Evolutionary conservation across 2,888 invertebrate genomes (phyloP).

Genomic region (Xiphydria camelus): DNA sequence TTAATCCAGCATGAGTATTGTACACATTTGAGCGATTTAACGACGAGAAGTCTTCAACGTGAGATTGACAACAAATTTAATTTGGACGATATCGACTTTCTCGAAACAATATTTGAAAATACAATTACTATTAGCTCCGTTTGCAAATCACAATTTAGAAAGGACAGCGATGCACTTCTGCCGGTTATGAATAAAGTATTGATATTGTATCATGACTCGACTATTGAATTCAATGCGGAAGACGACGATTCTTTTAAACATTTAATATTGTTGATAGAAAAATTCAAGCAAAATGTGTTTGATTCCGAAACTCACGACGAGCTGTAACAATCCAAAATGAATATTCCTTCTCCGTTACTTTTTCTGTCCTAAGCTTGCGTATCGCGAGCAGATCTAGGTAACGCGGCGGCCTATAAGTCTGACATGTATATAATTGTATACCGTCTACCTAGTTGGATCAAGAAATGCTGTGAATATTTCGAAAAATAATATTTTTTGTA

Average conservation of each 20-base stretch:
- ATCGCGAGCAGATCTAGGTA: no score
- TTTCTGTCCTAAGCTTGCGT: no score
- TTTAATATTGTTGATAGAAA: slow-evolving; percentile 25
- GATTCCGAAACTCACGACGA: slow-evolving; percentile 35
- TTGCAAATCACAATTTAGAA: slow-evolving; percentile 37
- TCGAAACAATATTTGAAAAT: slow-evolving; percentile 50
- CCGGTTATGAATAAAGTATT: slow-evolving; percentile 29
- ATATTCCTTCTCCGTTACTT: no score
- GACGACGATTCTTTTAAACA: slow-evolving; percentile 29
- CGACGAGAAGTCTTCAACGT: slow-evolving; percentile 42
- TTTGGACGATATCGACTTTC: slow-evolving; percentile 55
- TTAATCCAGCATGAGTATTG: slow-evolving; percentile 58
- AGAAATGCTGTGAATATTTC: no score
- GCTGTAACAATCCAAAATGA: slow-evolving; percentile 28
- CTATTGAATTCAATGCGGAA: slow-evolving; percentile 19
- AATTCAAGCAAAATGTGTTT: slow-evolving; percentile 27
- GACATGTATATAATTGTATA: no score
- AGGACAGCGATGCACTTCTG: slow-evolving; percentile 27
- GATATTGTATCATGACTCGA: slow-evolving; percentile 29
- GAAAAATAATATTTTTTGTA: no score
- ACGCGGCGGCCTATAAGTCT: no score
- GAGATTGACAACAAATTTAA: slow-evolving; percentile 41
- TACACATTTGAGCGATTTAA: slow-evolving; percentile 51
- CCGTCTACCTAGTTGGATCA: no score
- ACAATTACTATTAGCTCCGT: slow-evolving; percentile 38